These are phyloP conservation scores for Drosophila suzukii DNA, from an alignment of 1,140 invertebrate species.

Conservation along the genomic window DNA sequence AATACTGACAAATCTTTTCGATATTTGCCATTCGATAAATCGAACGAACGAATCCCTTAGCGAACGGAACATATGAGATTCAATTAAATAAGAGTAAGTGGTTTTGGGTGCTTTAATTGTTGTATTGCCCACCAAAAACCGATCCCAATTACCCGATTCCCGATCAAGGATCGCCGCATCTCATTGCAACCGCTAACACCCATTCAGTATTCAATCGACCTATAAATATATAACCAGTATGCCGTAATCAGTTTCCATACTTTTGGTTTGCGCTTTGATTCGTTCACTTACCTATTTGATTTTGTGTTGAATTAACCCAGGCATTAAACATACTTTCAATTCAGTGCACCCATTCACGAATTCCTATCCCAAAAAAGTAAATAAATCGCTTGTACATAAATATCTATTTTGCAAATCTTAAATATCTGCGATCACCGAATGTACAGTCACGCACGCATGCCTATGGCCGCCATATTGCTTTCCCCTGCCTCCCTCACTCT, in stretches of 20 bases:
- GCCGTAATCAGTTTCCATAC: conserved; percentile 34
- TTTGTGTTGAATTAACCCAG: conserved; percentile 32
- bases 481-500: not conserved
- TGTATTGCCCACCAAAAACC: conserved; percentile 58
- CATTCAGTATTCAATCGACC: conserved; percentile 37
- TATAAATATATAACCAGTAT: conserved; percentile 16
- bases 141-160: conserved; percentile 26
- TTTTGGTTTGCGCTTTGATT: conserved; percentile 60
- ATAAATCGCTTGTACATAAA: conserved; percentile 15
- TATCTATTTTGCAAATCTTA: conserved; percentile 8
- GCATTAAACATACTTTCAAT: conserved; percentile 32
- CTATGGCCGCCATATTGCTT: conserved; percentile 41
- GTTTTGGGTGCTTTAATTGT: conserved; percentile 85
- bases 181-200: conserved; percentile 50
- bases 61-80: conserved; percentile 81
- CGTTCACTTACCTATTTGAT: conserved; percentile 30
- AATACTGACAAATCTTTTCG: conserved; percentile 58
- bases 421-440: conserved; percentile 29
- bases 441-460: conserved; percentile 63
- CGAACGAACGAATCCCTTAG: conserved; percentile 73
- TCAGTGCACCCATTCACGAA: conserved; percentile 32
- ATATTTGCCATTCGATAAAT: conserved; percentile 38
- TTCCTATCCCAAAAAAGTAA: not conserved
- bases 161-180: conserved; percentile 51
- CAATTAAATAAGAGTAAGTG: conserved; percentile 79